These are phyloP conservation scores for Timema cristinae DNA, from an alignment of 2,888 invertebrate genomes.

Conservation along the genomic window DNA sequence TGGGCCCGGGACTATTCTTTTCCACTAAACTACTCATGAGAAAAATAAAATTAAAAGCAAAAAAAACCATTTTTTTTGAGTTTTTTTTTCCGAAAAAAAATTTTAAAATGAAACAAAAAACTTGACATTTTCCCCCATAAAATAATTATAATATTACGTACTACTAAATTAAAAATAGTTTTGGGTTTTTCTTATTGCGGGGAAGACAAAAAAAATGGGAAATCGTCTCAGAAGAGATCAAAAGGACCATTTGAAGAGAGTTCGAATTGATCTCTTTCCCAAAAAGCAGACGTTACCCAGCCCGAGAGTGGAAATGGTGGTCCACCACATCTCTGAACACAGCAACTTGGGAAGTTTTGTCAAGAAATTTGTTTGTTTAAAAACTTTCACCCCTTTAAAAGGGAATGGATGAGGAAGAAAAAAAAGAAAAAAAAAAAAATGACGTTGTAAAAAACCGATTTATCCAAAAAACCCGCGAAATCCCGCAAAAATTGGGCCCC, in stretches of 20 bases:
- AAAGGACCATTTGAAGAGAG: slow-evolving; percentile 6
- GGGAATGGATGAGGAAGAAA: too few relatives aligned
- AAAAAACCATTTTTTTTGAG: too few relatives aligned
- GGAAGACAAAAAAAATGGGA: slow-evolving; percentile 18
- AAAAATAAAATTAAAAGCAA: too few relatives aligned
- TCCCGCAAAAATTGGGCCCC: too few relatives aligned
- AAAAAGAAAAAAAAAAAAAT: too few relatives aligned
- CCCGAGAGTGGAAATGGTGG: slow-evolving; percentile 42
- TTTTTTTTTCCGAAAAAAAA: too few relatives aligned
- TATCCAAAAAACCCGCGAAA: too few relatives aligned
- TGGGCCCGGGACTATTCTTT: too few relatives aligned
- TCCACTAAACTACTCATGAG: too few relatives aligned
- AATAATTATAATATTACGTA: too few relatives aligned
- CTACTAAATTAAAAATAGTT: slow-evolving; percentile 38
- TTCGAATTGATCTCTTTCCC: background rate
- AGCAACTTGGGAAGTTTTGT: slow-evolving; percentile 58
- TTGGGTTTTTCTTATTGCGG: slow-evolving; percentile 23
- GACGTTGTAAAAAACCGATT: too few relatives aligned
- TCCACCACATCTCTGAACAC: slow-evolving; percentile 49
- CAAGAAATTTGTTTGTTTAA: slow-evolving; percentile 54
- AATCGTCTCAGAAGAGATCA: slow-evolving; percentile 12
- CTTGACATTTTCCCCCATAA: background rate
- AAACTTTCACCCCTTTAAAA: background rate
- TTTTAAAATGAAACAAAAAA: too few relatives aligned
- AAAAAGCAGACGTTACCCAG: slow-evolving; percentile 32